phyloP scores from a whole-genome alignment of 2,888 invertebrate species.

The Brassicogethes aeneus region DNA sequence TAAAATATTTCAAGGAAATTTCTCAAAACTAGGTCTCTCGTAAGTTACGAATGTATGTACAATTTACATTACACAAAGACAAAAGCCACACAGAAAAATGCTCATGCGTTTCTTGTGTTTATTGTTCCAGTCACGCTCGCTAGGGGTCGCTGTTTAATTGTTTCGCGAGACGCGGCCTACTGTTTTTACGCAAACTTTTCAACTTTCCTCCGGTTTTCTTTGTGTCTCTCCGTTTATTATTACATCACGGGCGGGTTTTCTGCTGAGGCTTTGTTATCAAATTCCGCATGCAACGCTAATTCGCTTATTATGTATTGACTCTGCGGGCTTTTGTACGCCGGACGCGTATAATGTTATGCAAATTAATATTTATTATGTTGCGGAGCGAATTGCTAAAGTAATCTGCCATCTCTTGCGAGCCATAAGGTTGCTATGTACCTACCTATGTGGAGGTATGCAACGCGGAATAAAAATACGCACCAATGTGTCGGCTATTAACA shows the following conservation, averaged over 20 bases:
- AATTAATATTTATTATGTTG: background rate
- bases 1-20: no score
- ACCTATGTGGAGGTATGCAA: no score
- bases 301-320: background rate
- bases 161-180: conserved; percentile 4
- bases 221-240: background rate
- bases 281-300: background rate
- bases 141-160: conserved; percentile 7
- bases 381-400: no score
- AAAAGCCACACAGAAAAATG: conserved; percentile 6
- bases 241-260: conserved; percentile 1
- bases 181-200: background rate
- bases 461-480: no score
- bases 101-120: conserved; percentile 4
- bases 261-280: background rate
- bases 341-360: background rate
- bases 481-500: no score
- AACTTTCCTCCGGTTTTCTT: conserved; percentile 1
- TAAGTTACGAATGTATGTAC: no score
- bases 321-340: background rate
- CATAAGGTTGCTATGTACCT: no score
- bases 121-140: conserved; percentile 7
- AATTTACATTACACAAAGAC: no score
- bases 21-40: no score
- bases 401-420: no score